Percentiles rank a stretch among this genome's conserved stretches.
These are phyloP conservation scores for Brotula barbata DNA, from an alignment of 2,797 vertebrate genomes.

Conservation along the genomic window DNA sequence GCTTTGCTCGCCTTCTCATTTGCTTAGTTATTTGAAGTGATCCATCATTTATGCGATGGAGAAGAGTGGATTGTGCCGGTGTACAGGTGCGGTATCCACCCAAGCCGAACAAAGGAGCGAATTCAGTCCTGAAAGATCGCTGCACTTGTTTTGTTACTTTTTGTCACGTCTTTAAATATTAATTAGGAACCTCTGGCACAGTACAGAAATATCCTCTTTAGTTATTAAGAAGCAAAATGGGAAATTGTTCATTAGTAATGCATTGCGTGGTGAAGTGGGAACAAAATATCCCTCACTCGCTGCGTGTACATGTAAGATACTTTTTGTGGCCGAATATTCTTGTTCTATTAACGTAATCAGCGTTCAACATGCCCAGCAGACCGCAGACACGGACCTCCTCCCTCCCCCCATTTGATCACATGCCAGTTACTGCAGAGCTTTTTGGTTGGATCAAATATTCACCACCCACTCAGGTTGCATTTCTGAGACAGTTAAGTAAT, in stretches of 20 bases:
- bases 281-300: constrained; percentile 27
- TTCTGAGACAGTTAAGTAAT: constrained; percentile 60
- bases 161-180: constrained; percentile 47
- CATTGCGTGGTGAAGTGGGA: constrained; percentile 39
- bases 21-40: constrained; percentile 53
- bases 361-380: constrained; percentile 25
- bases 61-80: constrained; percentile 40
- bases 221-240: constrained; percentile 63
- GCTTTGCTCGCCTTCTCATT: constrained; percentile 14
- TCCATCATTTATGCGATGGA: constrained; percentile 50
- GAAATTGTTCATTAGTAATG: constrained; percentile 67
- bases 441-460: constrained; percentile 46
- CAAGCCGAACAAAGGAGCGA: constrained; percentile 60
- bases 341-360: constrained; percentile 38
- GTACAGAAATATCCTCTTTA: constrained; percentile 46
- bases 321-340: constrained; percentile 35
- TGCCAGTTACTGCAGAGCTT: constrained; percentile 50
- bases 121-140: constrained; percentile 53
- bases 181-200: constrained; percentile 53
- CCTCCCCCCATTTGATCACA: constrained; percentile 51
- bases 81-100: constrained; percentile 43
- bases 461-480: constrained; percentile 52
- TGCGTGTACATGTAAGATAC: constrained; percentile 24
- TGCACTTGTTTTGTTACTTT: constrained; percentile 39
- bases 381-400: constrained; percentile 40